These are phyloP conservation scores for Odontamblyopus lacepedii DNA, from an alignment of 2,797 vertebrate genomes.

Conservation along the genomic window DNA sequence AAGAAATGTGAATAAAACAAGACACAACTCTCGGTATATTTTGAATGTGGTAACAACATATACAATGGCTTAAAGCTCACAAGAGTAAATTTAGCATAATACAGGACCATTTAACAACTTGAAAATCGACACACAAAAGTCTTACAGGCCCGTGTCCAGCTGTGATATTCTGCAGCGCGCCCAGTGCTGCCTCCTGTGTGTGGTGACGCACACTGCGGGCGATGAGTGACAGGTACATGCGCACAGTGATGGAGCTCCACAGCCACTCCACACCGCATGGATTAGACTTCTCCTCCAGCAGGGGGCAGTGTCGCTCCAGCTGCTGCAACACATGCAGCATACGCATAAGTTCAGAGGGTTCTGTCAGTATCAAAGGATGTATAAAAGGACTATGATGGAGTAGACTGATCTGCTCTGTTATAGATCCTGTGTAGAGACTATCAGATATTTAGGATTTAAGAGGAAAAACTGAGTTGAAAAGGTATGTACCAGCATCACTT, in stretches of 20 bases:
- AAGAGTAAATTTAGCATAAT: too few relatives aligned
- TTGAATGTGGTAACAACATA: too few relatives aligned
- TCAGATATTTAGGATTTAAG: background rate
- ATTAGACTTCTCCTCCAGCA: slow-evolving; percentile 84
- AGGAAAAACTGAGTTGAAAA: background rate
- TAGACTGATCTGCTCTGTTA: background rate
- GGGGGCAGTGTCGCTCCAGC: slow-evolving; percentile 50
- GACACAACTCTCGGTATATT: too few relatives aligned
- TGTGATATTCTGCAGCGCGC: slow-evolving; percentile 94
- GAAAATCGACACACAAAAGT: background rate
- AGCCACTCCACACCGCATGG: slow-evolving; percentile 87
- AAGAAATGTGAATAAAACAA: too few relatives aligned
- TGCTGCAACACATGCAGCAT: slow-evolving; percentile 30
- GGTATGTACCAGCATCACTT: background rate
- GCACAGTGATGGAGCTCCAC: slow-evolving; percentile 87
- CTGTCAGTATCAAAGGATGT: background rate
- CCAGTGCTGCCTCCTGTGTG: slow-evolving; percentile 88
- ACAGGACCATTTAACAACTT: too few relatives aligned
- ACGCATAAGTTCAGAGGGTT: slow-evolving; percentile 16
- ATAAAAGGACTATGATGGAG: background rate
- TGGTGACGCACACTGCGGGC: slow-evolving; percentile 82
- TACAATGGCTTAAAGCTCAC: too few relatives aligned
- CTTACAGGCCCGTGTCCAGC: slow-evolving; percentile 83
- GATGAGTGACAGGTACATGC: slow-evolving; percentile 92
- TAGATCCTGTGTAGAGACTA: background rate